Percentiles rank a stretch among this genome's conserved stretches.
Conservation (phyloP, 1,140 invertebrate species). For the Maconellicoccus hirsutus region DNA sequence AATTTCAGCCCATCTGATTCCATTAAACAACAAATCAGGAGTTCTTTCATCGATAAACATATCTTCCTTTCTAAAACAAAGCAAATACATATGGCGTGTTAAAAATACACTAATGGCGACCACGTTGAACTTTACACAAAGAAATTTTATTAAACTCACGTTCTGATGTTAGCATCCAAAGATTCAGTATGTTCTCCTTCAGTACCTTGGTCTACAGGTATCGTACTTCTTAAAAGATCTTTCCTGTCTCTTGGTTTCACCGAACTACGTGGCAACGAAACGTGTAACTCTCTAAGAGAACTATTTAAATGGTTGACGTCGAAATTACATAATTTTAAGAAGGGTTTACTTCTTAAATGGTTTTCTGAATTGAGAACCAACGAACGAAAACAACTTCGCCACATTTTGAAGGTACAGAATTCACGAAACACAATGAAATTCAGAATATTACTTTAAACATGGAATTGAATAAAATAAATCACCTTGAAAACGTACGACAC, state of each 20-base stretch:
- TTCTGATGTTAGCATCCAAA: conserved; percentile 38
- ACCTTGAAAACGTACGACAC: neutral
- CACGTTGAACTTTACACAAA: neutral
- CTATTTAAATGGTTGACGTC: neutral
- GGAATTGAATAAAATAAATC: neutral
- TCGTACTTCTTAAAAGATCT: conserved; percentile 14
- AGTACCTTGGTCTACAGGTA: conserved; percentile 47
- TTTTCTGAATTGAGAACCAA: neutral
- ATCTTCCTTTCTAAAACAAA: conserved; percentile 46
- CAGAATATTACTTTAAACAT: neutral
- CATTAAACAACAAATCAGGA: conserved; percentile 60
- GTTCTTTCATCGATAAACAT: conserved; percentile 63
- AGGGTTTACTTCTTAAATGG: neutral
- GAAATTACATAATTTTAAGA: neutral
- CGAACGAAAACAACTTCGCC: neutral
- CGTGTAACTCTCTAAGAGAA: neutral
- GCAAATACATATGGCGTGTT: conserved; percentile 16
- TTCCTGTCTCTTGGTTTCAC: conserved; percentile 24
- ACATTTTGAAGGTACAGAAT: neutral
- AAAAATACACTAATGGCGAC: neutral
- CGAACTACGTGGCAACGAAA: neutral
- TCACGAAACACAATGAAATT: neutral
- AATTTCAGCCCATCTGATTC: conserved; percentile 60
- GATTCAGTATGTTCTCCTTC: conserved; percentile 48
- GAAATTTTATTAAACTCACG: conserved; percentile 16